Evolutionary conservation across 2,797 vertebrate species (phyloP).

Genomic region (Leptodactylus fallax): DNA sequence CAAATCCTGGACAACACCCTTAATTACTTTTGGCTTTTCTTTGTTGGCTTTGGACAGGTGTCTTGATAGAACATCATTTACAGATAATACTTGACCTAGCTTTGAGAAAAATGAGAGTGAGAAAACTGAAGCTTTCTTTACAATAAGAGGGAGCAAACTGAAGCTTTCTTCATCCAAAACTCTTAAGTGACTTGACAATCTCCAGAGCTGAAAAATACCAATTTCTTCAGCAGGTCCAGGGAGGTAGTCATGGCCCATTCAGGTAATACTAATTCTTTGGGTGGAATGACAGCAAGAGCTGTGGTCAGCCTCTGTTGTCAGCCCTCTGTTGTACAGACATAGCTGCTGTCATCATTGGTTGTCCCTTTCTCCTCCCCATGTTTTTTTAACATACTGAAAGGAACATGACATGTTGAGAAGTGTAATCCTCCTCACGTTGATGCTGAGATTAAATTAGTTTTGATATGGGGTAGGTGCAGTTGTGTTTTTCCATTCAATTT

Average conservation of each 20-base stretch:
- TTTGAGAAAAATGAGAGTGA: not conserved
- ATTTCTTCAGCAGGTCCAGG: not conserved
- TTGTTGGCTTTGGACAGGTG: no score
- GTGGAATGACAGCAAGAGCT: not conserved
- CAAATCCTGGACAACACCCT: no score
- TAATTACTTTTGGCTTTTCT: no score
- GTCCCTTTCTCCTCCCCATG: not conserved
- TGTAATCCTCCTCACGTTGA: not conserved
- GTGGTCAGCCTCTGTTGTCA: no score
- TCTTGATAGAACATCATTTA: no score
- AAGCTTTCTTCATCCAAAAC: slow-evolving; percentile 17
- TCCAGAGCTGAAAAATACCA: slow-evolving; percentile 62
- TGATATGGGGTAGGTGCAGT: no score
- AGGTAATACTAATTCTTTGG: not conserved
- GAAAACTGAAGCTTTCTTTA: slow-evolving; percentile 4
- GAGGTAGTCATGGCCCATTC: no score
- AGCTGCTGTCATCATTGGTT: not conserved
- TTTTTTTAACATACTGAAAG: not conserved
- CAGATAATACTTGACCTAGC: not conserved
- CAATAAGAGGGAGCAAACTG: slow-evolving; percentile 15
- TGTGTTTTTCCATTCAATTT: not conserved
- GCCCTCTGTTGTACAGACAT: no score
- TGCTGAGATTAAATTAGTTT: no score
- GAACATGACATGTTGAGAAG: not conserved
- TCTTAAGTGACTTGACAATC: slow-evolving; percentile 10